Conservation (phyloP, 2,113 vertebrate genomes). For the Rhinolophus sinicus region DNA sequence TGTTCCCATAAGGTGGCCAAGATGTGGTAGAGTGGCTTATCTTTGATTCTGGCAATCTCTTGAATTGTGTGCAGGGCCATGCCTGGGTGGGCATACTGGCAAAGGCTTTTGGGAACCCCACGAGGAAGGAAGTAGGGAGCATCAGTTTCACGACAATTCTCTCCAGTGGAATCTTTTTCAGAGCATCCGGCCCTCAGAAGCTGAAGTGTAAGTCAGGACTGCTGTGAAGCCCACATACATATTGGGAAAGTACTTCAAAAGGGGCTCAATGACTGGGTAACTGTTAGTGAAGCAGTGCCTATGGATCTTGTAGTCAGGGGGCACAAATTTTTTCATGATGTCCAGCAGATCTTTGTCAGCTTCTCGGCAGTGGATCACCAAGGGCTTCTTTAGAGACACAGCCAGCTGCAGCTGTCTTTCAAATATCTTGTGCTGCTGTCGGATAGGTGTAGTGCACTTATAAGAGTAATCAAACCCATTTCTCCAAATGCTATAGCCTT, state of each 20-base stretch:
- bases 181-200: constrained; percentile 80
- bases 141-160: constrained; percentile 89
- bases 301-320: constrained; percentile 92
- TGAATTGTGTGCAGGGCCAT: constrained; percentile 88
- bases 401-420: constrained; percentile 89
- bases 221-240: constrained; percentile 91
- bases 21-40: constrained; percentile 79
- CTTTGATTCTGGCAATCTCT: constrained; percentile 88
- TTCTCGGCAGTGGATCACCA: constrained; percentile 92
- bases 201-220: constrained; percentile 86
- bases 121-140: constrained; percentile 92
- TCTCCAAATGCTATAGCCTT: constrained; percentile 93
- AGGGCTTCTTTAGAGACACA: constrained; percentile 88
- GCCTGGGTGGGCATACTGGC: constrained; percentile 88
- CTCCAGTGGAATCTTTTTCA: constrained; percentile 85
- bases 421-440: constrained; percentile 89
- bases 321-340: constrained; percentile 91
- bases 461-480: constrained; percentile 92
- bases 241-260: constrained; percentile 80
- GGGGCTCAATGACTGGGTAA: constrained; percentile 77
- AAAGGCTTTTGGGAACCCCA: constrained; percentile 83
- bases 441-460: constrained; percentile 86
- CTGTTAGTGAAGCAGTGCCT: constrained; percentile 91
- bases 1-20: constrained; percentile 86
- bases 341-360: constrained; percentile 90